phyloP scores from a whole-genome alignment of 2,113 vertebrate genomes.

The Oryzias woworae region DNA sequence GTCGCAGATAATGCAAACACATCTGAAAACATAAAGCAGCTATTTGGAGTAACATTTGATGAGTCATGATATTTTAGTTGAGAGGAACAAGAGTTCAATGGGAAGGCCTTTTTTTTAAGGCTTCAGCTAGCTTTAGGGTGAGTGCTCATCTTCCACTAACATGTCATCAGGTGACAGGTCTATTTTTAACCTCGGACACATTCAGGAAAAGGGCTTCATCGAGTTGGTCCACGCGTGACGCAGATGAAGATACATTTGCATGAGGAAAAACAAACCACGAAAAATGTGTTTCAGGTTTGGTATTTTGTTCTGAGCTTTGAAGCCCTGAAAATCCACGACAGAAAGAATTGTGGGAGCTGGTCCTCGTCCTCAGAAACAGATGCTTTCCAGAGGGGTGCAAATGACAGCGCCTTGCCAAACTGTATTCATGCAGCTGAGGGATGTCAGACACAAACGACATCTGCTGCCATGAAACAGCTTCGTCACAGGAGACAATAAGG shows the following conservation, averaged over 20 bases:
- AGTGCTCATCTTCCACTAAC: slow-evolving; percentile 13
- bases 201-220: slow-evolving; percentile 22
- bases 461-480: neutral
- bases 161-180: slow-evolving; percentile 28
- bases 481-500: too few species aligned
- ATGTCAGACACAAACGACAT: neutral
- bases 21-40: slow-evolving; percentile 21
- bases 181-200: slow-evolving; percentile 36
- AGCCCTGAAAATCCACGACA: too few species aligned
- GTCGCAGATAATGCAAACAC: slow-evolving; percentile 11
- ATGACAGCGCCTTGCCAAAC: neutral
- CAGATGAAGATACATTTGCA: neutral
- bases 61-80: slow-evolving; percentile 32
- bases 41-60: slow-evolving; percentile 38
- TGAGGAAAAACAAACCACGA: neutral
- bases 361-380: neutral
- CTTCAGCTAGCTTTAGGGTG: slow-evolving; percentile 6
- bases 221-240: neutral
- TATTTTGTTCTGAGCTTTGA: too few species aligned
- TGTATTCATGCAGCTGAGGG: neutral
- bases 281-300: neutral
- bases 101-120: slow-evolving; percentile 12
- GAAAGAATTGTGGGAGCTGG: neutral
- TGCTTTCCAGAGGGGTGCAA: neutral
- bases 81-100: slow-evolving; percentile 14